phyloP scores from a whole-genome alignment of 2,797 vertebrate genomes.

The Falco novaeseelandiae region DNA sequence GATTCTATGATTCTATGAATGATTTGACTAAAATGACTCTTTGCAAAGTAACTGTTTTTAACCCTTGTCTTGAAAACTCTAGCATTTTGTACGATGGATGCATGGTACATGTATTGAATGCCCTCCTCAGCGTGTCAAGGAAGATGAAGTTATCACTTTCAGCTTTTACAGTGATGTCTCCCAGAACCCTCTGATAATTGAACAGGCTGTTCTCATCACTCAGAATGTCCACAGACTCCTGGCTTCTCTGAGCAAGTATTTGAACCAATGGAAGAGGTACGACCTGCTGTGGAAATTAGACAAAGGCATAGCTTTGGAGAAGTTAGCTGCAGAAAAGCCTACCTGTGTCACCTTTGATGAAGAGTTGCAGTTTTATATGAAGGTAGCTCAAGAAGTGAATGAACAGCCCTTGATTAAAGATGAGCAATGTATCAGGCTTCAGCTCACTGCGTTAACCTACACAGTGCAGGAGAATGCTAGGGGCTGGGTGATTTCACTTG shows the following conservation, averaged over 20 bases:
- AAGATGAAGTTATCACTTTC: slow-evolving; percentile 80
- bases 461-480: slow-evolving; percentile 82
- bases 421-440: slow-evolving; percentile 84
- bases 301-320: slow-evolving; percentile 83
- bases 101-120: slow-evolving; percentile 89
- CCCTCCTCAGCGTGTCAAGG: slow-evolving; percentile 80
- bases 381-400: slow-evolving; percentile 79
- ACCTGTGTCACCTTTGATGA: slow-evolving; percentile 86
- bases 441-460: slow-evolving; percentile 81
- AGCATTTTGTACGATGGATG: slow-evolving; percentile 95
- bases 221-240: slow-evolving; percentile 85
- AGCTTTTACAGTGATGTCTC: slow-evolving; percentile 87
- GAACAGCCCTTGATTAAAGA: slow-evolving; percentile 80
- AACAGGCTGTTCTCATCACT: slow-evolving; percentile 80
- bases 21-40: neutral
- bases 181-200: slow-evolving; percentile 83
- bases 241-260: slow-evolving; percentile 76
- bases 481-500: slow-evolving; percentile 86
- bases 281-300: slow-evolving; percentile 88
- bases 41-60: neutral
- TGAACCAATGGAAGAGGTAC: slow-evolving; percentile 88
- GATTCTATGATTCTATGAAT: neutral
- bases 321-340: slow-evolving; percentile 86
- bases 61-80: neutral
- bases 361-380: slow-evolving; percentile 86